Percentiles rank a stretch among this genome's conserved stretches.
These are phyloP conservation scores for Lamellibrachia luymesi DNA, from an alignment of 1,140 invertebrate species.

Conservation along the genomic window DNA sequence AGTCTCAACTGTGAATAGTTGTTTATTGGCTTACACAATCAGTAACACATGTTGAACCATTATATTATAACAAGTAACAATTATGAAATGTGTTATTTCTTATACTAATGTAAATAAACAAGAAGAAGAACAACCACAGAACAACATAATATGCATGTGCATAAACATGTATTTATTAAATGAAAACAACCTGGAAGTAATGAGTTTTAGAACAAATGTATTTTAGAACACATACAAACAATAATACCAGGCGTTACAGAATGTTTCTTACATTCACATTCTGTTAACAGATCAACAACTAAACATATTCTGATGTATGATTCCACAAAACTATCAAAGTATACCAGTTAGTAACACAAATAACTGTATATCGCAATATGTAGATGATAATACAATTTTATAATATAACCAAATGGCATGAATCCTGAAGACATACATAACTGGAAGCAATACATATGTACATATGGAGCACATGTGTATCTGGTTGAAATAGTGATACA, in stretches of 20 bases:
- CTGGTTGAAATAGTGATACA: too few species aligned
- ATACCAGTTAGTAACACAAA: too few species aligned
- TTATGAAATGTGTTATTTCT: not conserved
- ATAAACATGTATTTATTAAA: not conserved
- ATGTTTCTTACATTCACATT: not conserved
- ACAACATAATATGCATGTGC: slow-evolving; percentile 18
- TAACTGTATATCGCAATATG: too few species aligned
- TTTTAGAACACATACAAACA: not conserved
- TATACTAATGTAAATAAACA: not conserved
- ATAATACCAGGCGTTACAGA: not conserved
- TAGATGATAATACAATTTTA: too few species aligned
- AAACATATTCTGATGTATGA: not conserved
- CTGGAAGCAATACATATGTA: too few species aligned
- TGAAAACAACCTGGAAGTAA: not conserved
- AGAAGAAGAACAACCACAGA: slow-evolving; percentile 17
- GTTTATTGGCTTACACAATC: not conserved
- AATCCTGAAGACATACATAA: too few species aligned
- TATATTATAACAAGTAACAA: not conserved
- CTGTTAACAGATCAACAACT: not conserved
- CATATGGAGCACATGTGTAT: too few species aligned
- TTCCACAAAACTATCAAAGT: not conserved
- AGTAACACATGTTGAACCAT: not conserved
- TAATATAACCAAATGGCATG: too few species aligned
- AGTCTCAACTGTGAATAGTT: not conserved
- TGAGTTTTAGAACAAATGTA: not conserved